Evolutionary conservation across 2,888 invertebrate genomes (phyloP), one percentile per base, ranked within the genome.

Genomic region (Melitaea athalia): DNA sequence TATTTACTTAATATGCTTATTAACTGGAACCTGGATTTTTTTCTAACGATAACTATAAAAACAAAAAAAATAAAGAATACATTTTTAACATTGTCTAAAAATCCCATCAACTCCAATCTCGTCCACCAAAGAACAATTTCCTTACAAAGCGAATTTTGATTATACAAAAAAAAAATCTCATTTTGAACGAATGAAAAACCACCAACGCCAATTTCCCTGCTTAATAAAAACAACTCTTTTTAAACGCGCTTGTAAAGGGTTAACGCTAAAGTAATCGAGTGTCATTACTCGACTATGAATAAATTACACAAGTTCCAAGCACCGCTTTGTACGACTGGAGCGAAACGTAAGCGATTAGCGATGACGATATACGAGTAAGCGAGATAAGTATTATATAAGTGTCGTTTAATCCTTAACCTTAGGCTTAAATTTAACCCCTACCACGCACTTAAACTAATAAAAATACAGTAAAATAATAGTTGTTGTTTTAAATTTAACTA

Each of bases 281-380:
- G 90, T 91, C 92, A 92, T 91, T 91, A 92, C 88, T 86, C 80
- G 89, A 88, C 92, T 92, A 92, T 91, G 92, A 91, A 92, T 92
- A 92, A 91, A 91, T 92, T 92, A 91, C 75, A 71, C 75, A 76
- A 75, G 73, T 74, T 74, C 72, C 83, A 82, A 80, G 83, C 80
- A 78, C 77, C 80, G 79, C 83, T 83, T 81, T 81, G 79, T 75
- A 63, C 64, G 73, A 70, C 15, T 64, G 64, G 69, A 76, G 81
- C 72, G 79, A 81, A 77, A 59, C 38, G 75, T 11, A 63, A 76
- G 77, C 74, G 74, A 12, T n/a, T 43, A 61, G 62, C 52, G 52
- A 12, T 52, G 0, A 52, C 17, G 1, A 24, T 11, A 11, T 45
- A n/a, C n/a, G n/a, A n/a, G n/a, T n/a, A 11, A 11, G 45, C 45